phyloP scores from a whole-genome alignment of 2,797 vertebrate species.

The Xyrichtys novacula region DNA sequence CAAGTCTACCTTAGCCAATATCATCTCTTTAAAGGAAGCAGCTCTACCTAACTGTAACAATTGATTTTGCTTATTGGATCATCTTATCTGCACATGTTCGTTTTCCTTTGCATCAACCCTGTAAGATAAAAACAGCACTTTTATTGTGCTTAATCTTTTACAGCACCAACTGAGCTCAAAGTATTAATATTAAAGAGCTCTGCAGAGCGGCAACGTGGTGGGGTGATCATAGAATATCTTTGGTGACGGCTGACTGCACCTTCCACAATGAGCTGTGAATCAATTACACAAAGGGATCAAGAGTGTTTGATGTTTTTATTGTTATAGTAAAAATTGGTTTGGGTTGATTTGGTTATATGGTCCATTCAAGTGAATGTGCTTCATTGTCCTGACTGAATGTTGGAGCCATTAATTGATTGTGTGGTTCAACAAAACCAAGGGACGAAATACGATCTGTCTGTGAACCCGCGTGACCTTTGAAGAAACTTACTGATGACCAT shows the following conservation, averaged over 20 bases:
- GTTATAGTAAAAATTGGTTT: conserved; percentile 26
- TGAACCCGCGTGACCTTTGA: conserved; percentile 34
- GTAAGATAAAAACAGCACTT: not conserved
- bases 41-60: not conserved
- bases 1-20: not conserved
- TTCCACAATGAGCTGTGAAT: conserved; percentile 35
- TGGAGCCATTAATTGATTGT: conserved; percentile 21
- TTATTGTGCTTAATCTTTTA: conserved; percentile 3
- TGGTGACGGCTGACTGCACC: conserved; percentile 14
- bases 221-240: conserved; percentile 33
- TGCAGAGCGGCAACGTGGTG: not conserved
- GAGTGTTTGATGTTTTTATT: conserved; percentile 51
- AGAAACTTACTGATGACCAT: conserved; percentile 16
- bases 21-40: not conserved
- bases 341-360: conserved; percentile 35
- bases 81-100: not conserved
- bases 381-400: conserved; percentile 42
- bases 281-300: conserved; percentile 30
- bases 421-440: conserved; percentile 8
- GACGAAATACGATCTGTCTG: conserved; percentile 19
- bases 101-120: not conserved
- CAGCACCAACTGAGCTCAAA: not conserved
- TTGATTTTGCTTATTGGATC: not conserved
- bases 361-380: conserved; percentile 25
- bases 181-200: conserved; percentile 9